Conservation (phyloP, 2,113 vertebrate species). For the Scomber colias region DNA sequence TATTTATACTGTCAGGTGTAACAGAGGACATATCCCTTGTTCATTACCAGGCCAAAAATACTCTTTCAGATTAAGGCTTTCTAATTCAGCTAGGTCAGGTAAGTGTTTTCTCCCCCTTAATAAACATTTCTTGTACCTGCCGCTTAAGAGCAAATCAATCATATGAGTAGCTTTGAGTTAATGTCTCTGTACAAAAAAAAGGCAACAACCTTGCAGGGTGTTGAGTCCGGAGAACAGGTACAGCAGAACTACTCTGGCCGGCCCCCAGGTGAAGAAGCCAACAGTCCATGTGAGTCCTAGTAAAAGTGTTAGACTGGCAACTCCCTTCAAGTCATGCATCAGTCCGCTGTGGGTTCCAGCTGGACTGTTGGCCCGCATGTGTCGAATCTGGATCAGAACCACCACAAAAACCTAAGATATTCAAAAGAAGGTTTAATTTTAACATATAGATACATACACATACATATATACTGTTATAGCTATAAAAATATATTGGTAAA, state of each 20-base stretch:
- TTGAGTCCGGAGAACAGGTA: conserved; percentile 93
- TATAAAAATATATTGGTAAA: too few relatives aligned
- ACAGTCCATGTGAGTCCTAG: conserved; percentile 91
- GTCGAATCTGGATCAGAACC: conserved; percentile 89
- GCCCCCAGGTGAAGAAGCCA: conserved; percentile 89
- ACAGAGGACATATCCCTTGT: too few relatives aligned
- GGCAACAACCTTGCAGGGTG: conserved; percentile 89
- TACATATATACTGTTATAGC: too few relatives aligned
- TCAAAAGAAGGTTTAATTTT: background rate
- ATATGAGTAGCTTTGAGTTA: background rate
- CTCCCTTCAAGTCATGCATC: conserved; percentile 87
- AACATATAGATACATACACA: too few relatives aligned
- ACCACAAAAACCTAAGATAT: conserved; percentile 85
- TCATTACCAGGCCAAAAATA: too few relatives aligned
- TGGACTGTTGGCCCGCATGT: conserved; percentile 82
- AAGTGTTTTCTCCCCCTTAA: too few relatives aligned
- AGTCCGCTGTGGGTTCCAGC: conserved; percentile 74
- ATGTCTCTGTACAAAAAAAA: background rate
- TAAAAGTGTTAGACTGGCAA: conserved; percentile 89
- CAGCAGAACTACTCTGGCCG: conserved; percentile 85
- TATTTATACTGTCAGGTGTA: too few relatives aligned
- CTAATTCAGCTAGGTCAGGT: too few relatives aligned
- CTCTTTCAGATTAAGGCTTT: too few relatives aligned
- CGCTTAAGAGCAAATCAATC: too few relatives aligned
- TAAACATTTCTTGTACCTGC: too few relatives aligned